These are phyloP conservation scores for Penaeus indicus DNA, from an alignment of 1,140 invertebrate species.

Conservation along the genomic window DNA sequence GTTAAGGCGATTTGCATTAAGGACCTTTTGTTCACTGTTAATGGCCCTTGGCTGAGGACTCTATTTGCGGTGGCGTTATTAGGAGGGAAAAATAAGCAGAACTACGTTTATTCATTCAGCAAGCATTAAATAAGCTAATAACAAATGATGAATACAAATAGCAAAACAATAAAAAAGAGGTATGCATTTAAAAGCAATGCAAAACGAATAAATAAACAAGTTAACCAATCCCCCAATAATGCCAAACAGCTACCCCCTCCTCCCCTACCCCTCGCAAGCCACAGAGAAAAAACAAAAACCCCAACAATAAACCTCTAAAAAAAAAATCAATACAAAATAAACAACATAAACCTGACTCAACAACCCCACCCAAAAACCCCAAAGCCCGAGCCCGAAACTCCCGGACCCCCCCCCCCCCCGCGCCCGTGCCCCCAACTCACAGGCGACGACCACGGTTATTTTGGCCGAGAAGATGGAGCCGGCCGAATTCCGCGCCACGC, in stretches of 20 bases:
- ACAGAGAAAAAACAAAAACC: too few species aligned
- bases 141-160: too few species aligned
- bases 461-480: slow-evolving; percentile 92
- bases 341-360: too few species aligned
- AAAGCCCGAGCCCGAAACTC: too few species aligned
- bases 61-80: background rate
- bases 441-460: slow-evolving; percentile 87
- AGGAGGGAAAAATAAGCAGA: background rate
- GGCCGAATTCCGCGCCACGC: slow-evolving; percentile 89
- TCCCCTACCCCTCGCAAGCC: background rate
- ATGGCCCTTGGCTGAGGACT: background rate
- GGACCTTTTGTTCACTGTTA: background rate
- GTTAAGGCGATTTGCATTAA: too few species aligned
- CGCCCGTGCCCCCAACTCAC: slow-evolving; percentile 77
- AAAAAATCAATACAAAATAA: too few species aligned
- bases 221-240: background rate
- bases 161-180: too few species aligned
- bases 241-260: background rate
- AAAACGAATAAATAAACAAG: too few species aligned
- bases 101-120: background rate
- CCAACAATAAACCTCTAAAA: too few species aligned
- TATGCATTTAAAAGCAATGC: too few species aligned
- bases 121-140: too few species aligned
- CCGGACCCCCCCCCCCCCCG: background rate
- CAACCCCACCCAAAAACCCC: too few species aligned